These are phyloP conservation scores for Ypsolopha sequella DNA, from an alignment of 2,888 invertebrate genomes.

Conservation along the genomic window DNA sequence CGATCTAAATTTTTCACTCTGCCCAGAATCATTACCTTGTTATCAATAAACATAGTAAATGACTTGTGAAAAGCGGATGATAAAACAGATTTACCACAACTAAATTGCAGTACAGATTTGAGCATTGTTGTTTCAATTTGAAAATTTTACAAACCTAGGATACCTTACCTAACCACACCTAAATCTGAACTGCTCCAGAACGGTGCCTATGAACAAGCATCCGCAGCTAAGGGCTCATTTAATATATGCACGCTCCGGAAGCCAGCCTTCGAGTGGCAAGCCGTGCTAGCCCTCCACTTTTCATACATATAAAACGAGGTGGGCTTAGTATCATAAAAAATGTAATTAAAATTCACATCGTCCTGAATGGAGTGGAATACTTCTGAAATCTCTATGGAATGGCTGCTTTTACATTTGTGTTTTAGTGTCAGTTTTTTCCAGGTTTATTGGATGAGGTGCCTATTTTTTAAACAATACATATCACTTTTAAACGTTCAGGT, in stretches of 20 bases:
- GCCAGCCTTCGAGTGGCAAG: constrained; percentile 36
- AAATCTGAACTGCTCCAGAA: background rate
- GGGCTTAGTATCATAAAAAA: constrained; percentile 58
- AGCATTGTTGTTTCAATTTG: no score
- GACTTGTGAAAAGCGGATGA: no score
- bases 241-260: constrained; percentile 44
- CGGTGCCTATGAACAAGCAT: background rate
- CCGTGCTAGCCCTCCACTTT: constrained; percentile 29
- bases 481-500: no score
- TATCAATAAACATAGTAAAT: no score
- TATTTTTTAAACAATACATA: no score
- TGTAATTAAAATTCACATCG: constrained; percentile 64
- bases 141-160: no score
- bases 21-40: no score
- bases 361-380: constrained; percentile 13
- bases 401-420: no score
- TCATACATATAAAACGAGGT: constrained; percentile 51
- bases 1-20: no score
- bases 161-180: background rate
- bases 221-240: constrained; percentile 21
- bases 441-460: no score
- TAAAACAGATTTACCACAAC: background rate
- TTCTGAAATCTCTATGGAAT: no score
- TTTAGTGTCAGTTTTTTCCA: no score
- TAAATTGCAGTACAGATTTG: background rate